Conservation (phyloP, 1,140 invertebrate species). For the Caenorhabditis inopinata region DNA sequence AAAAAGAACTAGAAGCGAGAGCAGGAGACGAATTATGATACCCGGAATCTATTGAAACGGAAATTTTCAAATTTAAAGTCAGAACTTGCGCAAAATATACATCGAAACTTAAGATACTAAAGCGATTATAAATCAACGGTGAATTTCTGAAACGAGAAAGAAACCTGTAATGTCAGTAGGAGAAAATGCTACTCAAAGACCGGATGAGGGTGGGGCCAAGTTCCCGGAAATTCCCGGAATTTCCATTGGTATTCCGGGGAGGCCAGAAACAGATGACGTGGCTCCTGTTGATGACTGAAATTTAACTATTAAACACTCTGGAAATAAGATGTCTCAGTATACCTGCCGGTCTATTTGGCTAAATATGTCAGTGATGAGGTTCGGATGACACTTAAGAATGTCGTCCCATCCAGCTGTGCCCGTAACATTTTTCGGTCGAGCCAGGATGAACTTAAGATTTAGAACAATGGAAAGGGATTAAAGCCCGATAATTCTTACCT, state of each 20-base stretch:
- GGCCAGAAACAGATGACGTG: background rate
- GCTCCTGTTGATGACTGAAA: background rate
- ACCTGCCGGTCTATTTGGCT: slow-evolving; percentile 47
- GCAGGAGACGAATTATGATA: too few species aligned
- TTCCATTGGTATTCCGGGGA: background rate
- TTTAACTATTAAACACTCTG: background rate
- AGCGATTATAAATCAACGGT: background rate
- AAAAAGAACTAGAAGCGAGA: too few species aligned
- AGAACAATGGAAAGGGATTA: too few species aligned
- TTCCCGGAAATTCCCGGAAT: background rate
- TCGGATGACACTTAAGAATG: slow-evolving; percentile 53
- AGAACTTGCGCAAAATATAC: background rate
- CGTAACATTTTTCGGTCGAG: slow-evolving; percentile 39
- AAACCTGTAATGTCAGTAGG: background rate
- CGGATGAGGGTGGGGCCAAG: background rate
- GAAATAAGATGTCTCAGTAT: too few species aligned
- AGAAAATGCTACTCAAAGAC: background rate
- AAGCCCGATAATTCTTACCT: slow-evolving; percentile 52
- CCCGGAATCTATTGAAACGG: too few species aligned
- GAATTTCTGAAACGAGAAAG: background rate
- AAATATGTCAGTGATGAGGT: slow-evolving; percentile 60
- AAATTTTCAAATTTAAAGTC: background rate
- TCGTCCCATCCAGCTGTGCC: slow-evolving; percentile 52
- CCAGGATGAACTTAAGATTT: slow-evolving; percentile 42
- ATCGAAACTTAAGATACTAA: background rate